These are phyloP conservation scores for Lemur catta DNA, from an alignment of 2,797 vertebrate genomes.

Conservation along the genomic window DNA sequence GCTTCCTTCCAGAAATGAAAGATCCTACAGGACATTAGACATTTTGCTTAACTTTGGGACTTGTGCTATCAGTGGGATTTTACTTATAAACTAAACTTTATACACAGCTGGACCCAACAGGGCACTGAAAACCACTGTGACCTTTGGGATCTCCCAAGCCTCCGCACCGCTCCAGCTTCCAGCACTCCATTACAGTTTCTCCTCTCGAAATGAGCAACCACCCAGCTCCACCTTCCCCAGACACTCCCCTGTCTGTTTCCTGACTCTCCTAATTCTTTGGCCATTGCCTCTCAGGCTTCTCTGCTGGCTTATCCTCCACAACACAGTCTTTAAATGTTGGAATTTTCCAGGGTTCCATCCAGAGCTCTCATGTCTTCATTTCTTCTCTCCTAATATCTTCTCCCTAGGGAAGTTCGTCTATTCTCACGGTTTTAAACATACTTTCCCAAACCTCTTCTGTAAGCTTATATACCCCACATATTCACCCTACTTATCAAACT, in stretches of 20 bases:
- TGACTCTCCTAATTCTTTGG: not conserved
- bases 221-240: not conserved
- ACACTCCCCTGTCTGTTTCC: not conserved
- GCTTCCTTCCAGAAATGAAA: not conserved
- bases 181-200: not conserved
- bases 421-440: not conserved
- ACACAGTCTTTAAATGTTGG: not conserved
- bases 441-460: not conserved
- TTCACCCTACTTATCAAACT: not conserved
- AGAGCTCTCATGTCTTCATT: not conserved
- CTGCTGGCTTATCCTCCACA: not conserved
- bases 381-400: not conserved
- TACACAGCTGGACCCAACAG: not conserved
- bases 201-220: not conserved
- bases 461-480: not conserved
- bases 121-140: not conserved
- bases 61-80: not conserved
- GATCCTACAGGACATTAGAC: not conserved
- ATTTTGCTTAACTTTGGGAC: not conserved
- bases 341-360: not conserved
- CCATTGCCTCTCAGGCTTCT: not conserved
- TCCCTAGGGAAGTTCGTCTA: not conserved
- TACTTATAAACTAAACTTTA: constrained; percentile 27
- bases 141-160: not conserved
- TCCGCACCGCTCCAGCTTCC: not conserved